Base-by-base conservation (phyloP, 2,797 vertebrate species). In the Apogon hyalosoma region DNA sequence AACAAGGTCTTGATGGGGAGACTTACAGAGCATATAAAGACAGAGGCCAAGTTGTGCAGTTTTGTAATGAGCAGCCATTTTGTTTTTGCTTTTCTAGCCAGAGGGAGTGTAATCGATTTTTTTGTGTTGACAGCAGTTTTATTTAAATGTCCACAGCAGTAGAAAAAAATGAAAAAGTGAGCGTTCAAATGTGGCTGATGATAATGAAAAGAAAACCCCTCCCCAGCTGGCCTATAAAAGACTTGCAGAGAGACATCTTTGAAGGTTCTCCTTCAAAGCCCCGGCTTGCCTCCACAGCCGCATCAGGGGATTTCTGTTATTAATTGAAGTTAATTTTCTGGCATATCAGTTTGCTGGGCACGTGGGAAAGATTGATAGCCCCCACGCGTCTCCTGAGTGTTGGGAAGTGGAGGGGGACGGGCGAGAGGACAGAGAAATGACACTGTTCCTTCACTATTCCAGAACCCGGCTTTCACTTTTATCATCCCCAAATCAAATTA, bases 301-400 rank as follows among this genome's bases (percentile, higher is more conserved):
- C 11, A 79, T 96, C 95, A 88, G 91, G 97, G 97, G 96, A 98
- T 95, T 97, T 96, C 95, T 95, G 95, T 96, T 98, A 98, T 98
- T 99, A 98, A 99, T 98, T 98, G 97, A 98, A 98, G 97, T 98
- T 98, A 98, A 98, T 98, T 99, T 98, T 98, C 97, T 96, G 95
- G 96, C 95, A 97, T 98, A 98, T 98, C 97, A 97, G 97, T 97
- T 98, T 98, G 95, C 96, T 82, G 87, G 94, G 96, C 97, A 98
- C 96, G 96, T 96, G 95, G 94, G 95, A 94, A 97, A 98, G 97
- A 98, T 98, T 98, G 97, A 99, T 98, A 97, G 97, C 95, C 95
- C 95, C 95, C 92, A 69, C 92, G 87, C 93, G 93, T 96, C 96
- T 97, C 95, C 93, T 88, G 95, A 96, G 96, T 96, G 94, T 95